Base-by-base conservation (phyloP, 2,888 invertebrate species). In the Aphidius colemani region DNA sequence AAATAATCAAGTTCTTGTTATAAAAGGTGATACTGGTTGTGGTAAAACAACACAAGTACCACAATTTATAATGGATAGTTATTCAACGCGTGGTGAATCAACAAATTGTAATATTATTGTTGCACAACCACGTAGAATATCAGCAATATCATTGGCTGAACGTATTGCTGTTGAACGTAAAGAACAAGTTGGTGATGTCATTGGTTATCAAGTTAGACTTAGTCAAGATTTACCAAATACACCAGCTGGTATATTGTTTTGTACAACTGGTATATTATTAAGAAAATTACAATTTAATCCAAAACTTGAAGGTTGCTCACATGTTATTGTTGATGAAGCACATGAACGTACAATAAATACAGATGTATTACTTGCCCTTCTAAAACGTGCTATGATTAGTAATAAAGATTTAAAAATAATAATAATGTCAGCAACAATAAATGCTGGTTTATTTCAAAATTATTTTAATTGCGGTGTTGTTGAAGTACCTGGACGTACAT, bases 1-100 rank as follows among this genome's bases (percentile, higher is more conserved):
- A 9, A 71, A 83, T 0, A 85, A 86, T 67, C 85, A 85, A 43
- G 86, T 88, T 0, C 67, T 87, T 0, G 83, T 91, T 3, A 83
- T 91, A 53, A 88, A 88, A 64, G 91, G 91, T 0, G 88, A 89
- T 64, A 89, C 91, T 0, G 91, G 91, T 0, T 91, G 90, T 76
- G 91, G 91, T 0, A 91, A 91, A 76, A 90, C 90, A 39, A 90
- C 90, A 0, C 86, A 90, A 59, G 87, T 88, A 7, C 91, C 91
- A 0, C 88, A 89, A 50, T 87, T 85, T 70, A 84, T 88, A 50
- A 72, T 88, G 61, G 86, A 88, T 81, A 80, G 71, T 72, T 89
- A 77, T 80, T 81, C 82, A 3, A 70, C 70, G 60, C 71, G 74
- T 50, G 78, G 77, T 1, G 74, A 75, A 57, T 85, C 85, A 2